phyloP scores from a whole-genome alignment of 2,888 invertebrate species.

The Psylliodes chrysocephalus region DNA sequence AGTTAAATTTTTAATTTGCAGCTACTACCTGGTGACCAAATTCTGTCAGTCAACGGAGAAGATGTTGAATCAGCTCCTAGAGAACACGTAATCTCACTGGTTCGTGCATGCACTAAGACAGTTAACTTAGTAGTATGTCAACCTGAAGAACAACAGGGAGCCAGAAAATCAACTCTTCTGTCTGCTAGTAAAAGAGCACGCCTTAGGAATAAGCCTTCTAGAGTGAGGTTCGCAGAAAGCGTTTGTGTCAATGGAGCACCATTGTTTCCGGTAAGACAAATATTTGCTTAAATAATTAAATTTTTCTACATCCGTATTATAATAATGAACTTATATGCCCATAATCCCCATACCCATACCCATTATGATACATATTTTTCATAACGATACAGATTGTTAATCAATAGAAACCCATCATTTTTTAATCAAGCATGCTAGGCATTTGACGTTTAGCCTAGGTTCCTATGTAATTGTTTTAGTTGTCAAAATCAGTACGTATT shows the following conservation, averaged over 20 bases:
- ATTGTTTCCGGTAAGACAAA: conserved; percentile 75
- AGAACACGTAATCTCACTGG: conserved; percentile 89
- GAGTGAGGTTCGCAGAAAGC: conserved; percentile 90
- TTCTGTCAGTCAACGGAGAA: conserved; percentile 89
- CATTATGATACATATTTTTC: no score
- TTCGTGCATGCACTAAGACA: conserved; percentile 81
- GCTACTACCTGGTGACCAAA: conserved; percentile 91
- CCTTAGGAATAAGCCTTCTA: conserved; percentile 81
- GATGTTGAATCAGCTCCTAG: conserved; percentile 87
- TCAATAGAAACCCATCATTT: no score
- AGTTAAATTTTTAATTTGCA: conserved; percentile 52
- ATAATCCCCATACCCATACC: no score
- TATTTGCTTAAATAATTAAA: no score
- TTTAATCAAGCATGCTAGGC: no score
- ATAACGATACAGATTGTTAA: no score
- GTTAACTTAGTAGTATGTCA: conserved; percentile 86
- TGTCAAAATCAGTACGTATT: no score
- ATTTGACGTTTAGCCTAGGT: no score
- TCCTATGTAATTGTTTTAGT: no score
- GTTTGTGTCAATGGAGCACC: conserved; percentile 88
- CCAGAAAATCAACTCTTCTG: conserved; percentile 83
- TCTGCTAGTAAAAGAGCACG: conserved; percentile 89
- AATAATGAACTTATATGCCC: no score
- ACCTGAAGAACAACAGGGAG: conserved; percentile 70
- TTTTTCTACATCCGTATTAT: no score